Evolutionary conservation across 1,140 invertebrate species (phyloP), one percentile per base, ranked within the genome.

Genomic region (Phymastichus coffea): DNA sequence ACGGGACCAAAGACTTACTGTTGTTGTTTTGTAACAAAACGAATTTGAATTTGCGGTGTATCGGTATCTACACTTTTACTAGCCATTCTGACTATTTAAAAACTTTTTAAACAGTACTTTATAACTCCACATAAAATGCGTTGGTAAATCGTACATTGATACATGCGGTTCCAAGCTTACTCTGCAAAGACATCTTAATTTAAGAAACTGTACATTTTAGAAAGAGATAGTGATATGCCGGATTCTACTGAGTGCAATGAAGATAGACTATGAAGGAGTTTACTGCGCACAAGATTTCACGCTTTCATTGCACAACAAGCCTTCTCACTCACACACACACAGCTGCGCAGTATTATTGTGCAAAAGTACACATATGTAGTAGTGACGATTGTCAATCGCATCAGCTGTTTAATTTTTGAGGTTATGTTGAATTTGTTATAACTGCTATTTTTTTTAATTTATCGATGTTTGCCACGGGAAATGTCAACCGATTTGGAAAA

Each of bases 21-120:
- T 75, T 87, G 80, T 73, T 93, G 90, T 82, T 91, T 93, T 1
- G 90, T 92, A 60, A 87, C 74, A 63, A 93, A 87, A 67, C 87
- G 81, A 47, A 92, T 87, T 84, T 92, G 89, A 52, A 92, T 70
- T 72, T 87, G 85, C 17, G 65, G 57, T 12, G 48, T 33, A 44
- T 66, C 57, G 23, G 20, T 66, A 10, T 57, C 25, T 20, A 28
- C 17, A 51, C 33, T 64, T 59, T 61, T 66, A 33, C 46, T 58
- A 41, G 57, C 57, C 63, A 66, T 66, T 48, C n/a, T 57, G 15
- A 9, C 41, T 38, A 19, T 15, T 52, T 26, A 47, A 46, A 3
- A 40, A 47, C 20, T 55, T 41, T 17, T 8, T 17, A 44, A 30
- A 53, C 47, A 49, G 22, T 41, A 48, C 17, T 57, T 49, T 57